Evolutionary conservation across 2,113 vertebrate genomes (phyloP).

Genomic region (Odocoileus hemionus): DNA sequence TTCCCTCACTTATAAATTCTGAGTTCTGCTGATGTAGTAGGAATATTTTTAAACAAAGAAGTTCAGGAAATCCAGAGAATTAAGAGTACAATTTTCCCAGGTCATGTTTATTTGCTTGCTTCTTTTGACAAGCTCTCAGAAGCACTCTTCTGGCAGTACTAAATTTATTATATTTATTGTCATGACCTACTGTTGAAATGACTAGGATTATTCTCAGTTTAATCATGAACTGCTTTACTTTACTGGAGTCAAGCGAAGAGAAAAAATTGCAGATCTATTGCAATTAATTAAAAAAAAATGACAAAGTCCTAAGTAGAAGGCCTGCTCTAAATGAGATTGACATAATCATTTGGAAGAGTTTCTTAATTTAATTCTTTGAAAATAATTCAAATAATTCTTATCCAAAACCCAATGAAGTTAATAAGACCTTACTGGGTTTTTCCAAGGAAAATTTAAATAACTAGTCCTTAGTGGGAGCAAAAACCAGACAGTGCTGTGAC

Average conservation of each 20-base stretch:
- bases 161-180: not conserved
- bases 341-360: not conserved
- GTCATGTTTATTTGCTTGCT: not conserved
- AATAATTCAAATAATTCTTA: not conserved
- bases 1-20: not conserved
- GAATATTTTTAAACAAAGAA: constrained; percentile 29
- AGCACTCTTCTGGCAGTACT: not conserved
- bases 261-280: not conserved
- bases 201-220: not conserved
- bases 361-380: not conserved
- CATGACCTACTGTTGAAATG: not conserved
- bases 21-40: not conserved
- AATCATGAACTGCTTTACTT: not conserved
- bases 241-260: not conserved
- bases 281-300: not conserved
- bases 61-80: not conserved
- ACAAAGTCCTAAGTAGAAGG: not conserved
- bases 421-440: not conserved
- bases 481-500: not conserved
- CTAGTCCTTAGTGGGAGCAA: not conserved
- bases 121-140: constrained; percentile 3
- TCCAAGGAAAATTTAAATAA: not conserved
- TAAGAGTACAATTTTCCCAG: not conserved
- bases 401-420: not conserved
- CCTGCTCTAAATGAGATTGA: not conserved